These are phyloP conservation scores for Argyresthia goedartella DNA, from an alignment of 2,888 invertebrate species.

Conservation along the genomic window DNA sequence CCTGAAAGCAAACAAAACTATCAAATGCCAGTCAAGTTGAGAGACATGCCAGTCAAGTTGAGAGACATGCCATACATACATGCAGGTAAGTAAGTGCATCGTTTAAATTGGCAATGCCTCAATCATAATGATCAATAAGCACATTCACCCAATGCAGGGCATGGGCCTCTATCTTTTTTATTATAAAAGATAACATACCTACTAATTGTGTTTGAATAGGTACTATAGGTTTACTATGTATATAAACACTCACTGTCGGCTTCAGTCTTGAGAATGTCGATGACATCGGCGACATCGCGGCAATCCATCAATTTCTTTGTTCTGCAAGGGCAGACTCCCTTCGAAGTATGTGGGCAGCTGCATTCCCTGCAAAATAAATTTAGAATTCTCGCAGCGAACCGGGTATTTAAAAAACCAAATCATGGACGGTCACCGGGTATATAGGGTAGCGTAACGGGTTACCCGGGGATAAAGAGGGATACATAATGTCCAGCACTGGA, in stretches of 20 bases:
- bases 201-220: not conserved
- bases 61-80: not conserved
- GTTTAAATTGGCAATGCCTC: no score
- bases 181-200: not conserved
- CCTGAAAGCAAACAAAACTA: conserved; percentile 15
- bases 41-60: not conserved
- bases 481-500: not conserved
- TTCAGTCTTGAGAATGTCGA: conserved; percentile 38
- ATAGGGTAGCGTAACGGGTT: no score
- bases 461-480: no score
- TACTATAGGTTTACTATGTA: no score
- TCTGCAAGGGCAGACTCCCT: conserved; percentile 20
- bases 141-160: no score
- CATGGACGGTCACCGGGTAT: no score
- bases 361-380: conserved; percentile 10
- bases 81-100: no score
- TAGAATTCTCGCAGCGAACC: no score
- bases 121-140: no score
- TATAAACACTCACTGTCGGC: conserved; percentile 26
- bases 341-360: conserved; percentile 31
- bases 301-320: conserved; percentile 23
- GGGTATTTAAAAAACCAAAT: no score
- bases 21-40: no score
- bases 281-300: conserved; percentile 42
- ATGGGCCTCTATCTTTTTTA: not conserved